A percentile compares a stretch with the other conserved stretches of the same genome.
These are phyloP conservation scores for Halocynthia roretzi DNA, from an alignment of 23 tunicate species.

Conservation along the genomic window DNA sequence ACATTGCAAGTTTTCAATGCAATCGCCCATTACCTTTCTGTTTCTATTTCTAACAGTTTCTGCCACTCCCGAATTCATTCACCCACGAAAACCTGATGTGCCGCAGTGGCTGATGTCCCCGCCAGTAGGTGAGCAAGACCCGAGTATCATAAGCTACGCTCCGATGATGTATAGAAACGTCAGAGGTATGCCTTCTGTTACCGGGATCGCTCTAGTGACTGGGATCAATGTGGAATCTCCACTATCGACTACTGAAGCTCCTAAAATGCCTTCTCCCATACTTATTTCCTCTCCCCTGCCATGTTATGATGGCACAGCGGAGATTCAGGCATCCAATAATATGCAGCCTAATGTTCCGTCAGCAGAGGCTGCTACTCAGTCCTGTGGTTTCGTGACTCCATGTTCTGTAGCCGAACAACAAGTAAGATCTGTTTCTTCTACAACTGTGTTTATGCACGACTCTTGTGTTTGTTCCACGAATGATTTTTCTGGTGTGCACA, in stretches of 20 bases:
- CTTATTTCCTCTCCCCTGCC: conserved; percentile 7
- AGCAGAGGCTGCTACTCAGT: background rate
- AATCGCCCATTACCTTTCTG: too few species aligned
- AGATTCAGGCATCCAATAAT: too few species aligned
- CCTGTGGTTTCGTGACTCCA: background rate
- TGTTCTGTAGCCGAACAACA: background rate
- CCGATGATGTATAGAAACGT: conserved; percentile 28
- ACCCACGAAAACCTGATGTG: conserved; percentile 61
- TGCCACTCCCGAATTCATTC: conserved; percentile 80
- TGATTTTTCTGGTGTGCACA: background rate
- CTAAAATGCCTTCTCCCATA: background rate
- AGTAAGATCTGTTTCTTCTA: background rate
- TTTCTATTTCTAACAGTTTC: conserved; percentile 9
- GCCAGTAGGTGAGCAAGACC: conserved; percentile 39
- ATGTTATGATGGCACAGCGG: background rate
- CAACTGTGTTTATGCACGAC: background rate
- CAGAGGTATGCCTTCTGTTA: conserved; percentile 13
- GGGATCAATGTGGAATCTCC: background rate
- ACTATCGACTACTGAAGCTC: background rate
- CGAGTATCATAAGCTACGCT: conserved; percentile 31
- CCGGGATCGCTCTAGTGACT: conserved; percentile 17
- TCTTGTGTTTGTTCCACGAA: background rate
- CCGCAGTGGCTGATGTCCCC: conserved; percentile 90
- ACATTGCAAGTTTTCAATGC: too few species aligned
- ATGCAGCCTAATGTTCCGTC: background rate